phyloP scores from a whole-genome alignment of 2,797 vertebrate genomes.

The Podarcis siculus region DNA sequence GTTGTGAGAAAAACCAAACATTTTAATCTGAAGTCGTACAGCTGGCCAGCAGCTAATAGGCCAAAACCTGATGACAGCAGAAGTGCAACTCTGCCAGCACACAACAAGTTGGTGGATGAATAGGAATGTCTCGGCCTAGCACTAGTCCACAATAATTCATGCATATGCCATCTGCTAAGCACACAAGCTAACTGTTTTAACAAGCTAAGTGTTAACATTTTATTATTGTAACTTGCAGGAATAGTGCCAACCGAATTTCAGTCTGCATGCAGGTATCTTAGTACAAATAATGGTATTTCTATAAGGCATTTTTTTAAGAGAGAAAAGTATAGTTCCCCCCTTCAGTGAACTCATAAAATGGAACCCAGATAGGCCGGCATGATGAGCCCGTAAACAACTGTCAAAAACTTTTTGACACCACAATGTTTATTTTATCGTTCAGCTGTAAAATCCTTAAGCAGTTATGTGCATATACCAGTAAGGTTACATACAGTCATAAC shows the following conservation, averaged over 20 bases:
- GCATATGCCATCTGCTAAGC: not conserved
- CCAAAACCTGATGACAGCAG: not conserved
- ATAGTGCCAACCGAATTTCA: not conserved
- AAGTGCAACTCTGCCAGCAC: not conserved
- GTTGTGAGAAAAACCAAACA: not conserved
- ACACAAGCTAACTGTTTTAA: not conserved
- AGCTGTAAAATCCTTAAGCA: not conserved
- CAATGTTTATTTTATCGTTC: not conserved
- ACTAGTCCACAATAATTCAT: not conserved
- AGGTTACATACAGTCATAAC: not conserved
- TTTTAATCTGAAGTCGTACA: not conserved
- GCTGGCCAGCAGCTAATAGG: not conserved
- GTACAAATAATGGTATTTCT: not conserved
- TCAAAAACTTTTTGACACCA: not conserved
- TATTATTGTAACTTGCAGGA: not conserved
- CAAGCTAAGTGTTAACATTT: not conserved
- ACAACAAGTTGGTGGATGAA: not conserved
- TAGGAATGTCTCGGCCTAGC: not conserved
- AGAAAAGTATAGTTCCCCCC: not conserved
- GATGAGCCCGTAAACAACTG: not conserved
- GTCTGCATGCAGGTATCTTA: not conserved
- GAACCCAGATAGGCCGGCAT: too few relatives aligned
- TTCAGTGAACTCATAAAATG: not conserved
- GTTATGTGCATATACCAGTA: not conserved
- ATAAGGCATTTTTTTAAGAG: too few relatives aligned